Evolutionary conservation across 1,140 invertebrate genomes (phyloP).

Genomic region (Neelides sp.): DNA sequence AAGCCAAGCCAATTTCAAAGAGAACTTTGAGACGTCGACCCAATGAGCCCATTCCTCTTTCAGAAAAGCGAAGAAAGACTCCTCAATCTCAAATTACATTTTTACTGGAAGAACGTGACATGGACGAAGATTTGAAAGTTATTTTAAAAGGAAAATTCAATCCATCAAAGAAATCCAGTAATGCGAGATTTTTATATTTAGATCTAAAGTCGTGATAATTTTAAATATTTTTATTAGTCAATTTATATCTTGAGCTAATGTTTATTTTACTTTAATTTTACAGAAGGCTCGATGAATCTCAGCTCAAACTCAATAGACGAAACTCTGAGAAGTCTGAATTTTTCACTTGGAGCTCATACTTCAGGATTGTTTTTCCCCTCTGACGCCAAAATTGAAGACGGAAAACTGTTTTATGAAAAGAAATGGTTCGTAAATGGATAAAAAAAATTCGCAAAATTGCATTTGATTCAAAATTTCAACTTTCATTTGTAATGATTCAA

Average conservation of each 20-base stretch:
- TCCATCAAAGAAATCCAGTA: background rate
- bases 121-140: constrained; percentile 72
- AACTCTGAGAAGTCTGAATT: too few species aligned
- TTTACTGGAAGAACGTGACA: constrained; percentile 73
- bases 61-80: constrained; percentile 54
- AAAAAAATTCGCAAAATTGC: background rate
- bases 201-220: background rate
- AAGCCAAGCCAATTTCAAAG: constrained; percentile 51
- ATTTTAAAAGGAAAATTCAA: constrained; percentile 46
- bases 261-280: background rate
- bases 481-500: constrained; percentile 10
- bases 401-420: constrained; percentile 82
- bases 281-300: constrained; percentile 1
- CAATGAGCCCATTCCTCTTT: constrained; percentile 80
- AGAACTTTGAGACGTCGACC: constrained; percentile 78
- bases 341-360: too few species aligned
- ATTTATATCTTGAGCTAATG: background rate
- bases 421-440: constrained; percentile 52
- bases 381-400: constrained; percentile 83
- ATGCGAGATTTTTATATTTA: background rate
- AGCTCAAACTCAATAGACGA: background rate
- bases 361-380: too few species aligned
- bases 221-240: background rate
- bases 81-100: constrained; percentile 71
- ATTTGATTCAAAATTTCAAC: background rate